phyloP scores from a whole-genome alignment of 2,113 vertebrate genomes.

The Hemibagrus wyckioides region DNA sequence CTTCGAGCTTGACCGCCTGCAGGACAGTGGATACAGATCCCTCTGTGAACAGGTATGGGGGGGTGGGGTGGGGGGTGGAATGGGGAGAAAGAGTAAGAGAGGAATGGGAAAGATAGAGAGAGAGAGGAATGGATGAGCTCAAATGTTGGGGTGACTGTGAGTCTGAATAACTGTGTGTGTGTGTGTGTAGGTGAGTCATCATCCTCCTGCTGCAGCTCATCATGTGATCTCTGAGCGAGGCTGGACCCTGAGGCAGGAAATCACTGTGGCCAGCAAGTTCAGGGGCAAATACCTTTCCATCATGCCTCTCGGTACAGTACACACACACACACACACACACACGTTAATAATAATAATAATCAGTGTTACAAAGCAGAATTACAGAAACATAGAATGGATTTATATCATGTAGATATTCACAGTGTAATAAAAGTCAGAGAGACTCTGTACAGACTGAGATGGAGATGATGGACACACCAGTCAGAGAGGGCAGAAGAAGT shows the following conservation, averaged over 20 bases:
- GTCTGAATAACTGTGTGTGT: neutral
- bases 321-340: neutral
- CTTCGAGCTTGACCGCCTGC: constrained; percentile 91
- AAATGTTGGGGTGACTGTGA: neutral
- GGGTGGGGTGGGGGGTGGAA: too few species aligned
- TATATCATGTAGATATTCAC: neutral
- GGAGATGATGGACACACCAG: neutral
- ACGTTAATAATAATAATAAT: neutral
- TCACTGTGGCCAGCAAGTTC: constrained; percentile 96
- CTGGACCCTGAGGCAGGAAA: constrained; percentile 92
- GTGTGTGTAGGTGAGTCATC: constrained; percentile 87
- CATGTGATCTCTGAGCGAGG: constrained; percentile 88
- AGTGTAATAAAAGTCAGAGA: neutral
- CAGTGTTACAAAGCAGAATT: neutral
- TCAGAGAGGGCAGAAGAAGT: neutral
- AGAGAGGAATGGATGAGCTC: constrained; percentile 77
- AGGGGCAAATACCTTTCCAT: constrained; percentile 98
- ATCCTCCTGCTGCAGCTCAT: constrained; percentile 92
- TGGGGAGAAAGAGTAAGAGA: too few species aligned
- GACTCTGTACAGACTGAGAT: neutral
- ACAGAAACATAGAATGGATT: neutral
- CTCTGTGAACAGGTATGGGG: constrained; percentile 89
- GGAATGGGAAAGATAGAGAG: neutral
- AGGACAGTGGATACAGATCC: constrained; percentile 92
- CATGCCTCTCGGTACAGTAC: constrained; percentile 87